These are phyloP conservation scores for Corythoichthys intestinalis DNA, from an alignment of 2,113 vertebrate genomes.

Conservation along the genomic window DNA sequence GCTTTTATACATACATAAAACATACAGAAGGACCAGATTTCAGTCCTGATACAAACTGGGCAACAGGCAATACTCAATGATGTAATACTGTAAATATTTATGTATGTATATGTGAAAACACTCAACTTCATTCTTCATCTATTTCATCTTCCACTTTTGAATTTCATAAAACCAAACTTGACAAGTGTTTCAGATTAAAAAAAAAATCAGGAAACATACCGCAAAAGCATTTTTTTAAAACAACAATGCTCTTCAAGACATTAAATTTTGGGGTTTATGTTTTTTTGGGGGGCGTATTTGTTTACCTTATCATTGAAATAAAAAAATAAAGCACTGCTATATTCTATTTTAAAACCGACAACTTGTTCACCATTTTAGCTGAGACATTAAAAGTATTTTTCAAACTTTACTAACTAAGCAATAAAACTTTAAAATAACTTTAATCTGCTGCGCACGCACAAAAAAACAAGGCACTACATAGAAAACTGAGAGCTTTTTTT, in stretches of 20 bases:
- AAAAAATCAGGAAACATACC: background rate
- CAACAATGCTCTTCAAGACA: background rate
- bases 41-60: background rate
- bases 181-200: constrained; percentile 35
- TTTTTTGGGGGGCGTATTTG: too few species aligned
- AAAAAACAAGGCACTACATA: background rate
- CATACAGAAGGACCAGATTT: background rate
- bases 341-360: too few species aligned
- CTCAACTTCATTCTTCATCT: constrained; percentile 23
- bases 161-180: constrained; percentile 10
- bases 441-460: background rate
- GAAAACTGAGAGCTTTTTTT: background rate
- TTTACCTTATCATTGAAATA: too few species aligned
- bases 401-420: too few species aligned
- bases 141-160: constrained; percentile 4
- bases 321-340: too few species aligned
- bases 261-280: too few species aligned
- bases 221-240: background rate
- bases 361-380: too few species aligned
- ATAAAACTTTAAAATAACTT: background rate
- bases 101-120: background rate
- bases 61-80: background rate
- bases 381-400: too few species aligned
- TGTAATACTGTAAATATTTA: background rate
- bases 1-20: constrained; percentile 6